Evolutionary conservation across 2,888 invertebrate species (phyloP), one percentile per base, ranked within the genome.

Genomic region (Caenorhabditis zanzibari): DNA sequence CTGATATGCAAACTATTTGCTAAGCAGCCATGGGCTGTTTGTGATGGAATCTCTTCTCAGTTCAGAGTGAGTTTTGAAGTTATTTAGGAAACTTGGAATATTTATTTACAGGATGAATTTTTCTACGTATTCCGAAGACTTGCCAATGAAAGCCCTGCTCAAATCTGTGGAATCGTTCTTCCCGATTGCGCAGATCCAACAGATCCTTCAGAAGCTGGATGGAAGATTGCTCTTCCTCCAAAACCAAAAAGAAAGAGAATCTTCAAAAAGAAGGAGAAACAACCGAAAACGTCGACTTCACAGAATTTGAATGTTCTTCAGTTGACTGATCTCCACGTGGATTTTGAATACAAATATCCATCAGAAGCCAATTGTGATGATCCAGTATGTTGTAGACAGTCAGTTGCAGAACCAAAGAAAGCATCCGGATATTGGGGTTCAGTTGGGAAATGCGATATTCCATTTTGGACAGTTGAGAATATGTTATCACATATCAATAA

Each of bases 251-350:
- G 63, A 22, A 59, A 24, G 16, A 66, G 44, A 41, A 41, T 56
- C 6, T 38, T 7, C 14, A 63, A 76, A 56, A 64, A 72, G 49
- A 68, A 52, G 10, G 26, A 26, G 22, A 26, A 81, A 38, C 59
- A 32, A 22, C 41, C 44, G 16, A 68, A 38, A 19, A n/a, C 26
- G 16, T 38, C 32, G 3, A 12, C 28, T n/a, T 68, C 68, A 1
- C 76, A 84, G 16, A 77, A 81, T n/a, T 58, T 88, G n/a, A 79
- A 81, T 19, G 82, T 88, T 26, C 94, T 98, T 10, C 98, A 98
- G 92, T 94, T 98, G 86, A 96, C 97, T 0, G 98, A 98, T 93
- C 96, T 97, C 0, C 98, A 98, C 93, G 96, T 96, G 91, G 98
- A 98, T 93, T 96, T 96, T 0, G 96, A 96, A 91, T 98, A 98